Conservation (phyloP, 2,113 vertebrate species). For the Entomyzon cyanotis region DNA sequence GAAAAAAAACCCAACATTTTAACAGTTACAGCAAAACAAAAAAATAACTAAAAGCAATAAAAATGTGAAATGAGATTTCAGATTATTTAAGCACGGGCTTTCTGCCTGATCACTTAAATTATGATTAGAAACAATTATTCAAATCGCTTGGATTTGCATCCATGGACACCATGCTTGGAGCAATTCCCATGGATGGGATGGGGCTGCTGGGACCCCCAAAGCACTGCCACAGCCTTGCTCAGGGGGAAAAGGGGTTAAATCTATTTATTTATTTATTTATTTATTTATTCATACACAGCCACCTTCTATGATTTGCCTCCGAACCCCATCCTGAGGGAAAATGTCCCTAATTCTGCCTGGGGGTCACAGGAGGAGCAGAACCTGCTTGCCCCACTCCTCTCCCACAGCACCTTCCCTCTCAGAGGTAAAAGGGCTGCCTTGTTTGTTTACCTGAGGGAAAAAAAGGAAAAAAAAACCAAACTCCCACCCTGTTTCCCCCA, state of each 20-base stretch:
- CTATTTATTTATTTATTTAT: neutral
- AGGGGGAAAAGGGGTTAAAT: neutral
- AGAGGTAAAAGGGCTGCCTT: neutral
- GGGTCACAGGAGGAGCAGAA: neutral
- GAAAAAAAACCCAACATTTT: neutral
- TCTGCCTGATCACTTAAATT: neutral
- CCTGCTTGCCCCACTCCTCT: rapidly evolving
- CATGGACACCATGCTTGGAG: rapidly evolving
- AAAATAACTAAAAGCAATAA: neutral
- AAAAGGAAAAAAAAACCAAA: rapidly evolving
- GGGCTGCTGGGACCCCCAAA: neutral
- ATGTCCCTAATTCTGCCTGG: neutral
- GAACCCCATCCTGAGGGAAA: neutral
- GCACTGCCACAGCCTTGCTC: neutral
- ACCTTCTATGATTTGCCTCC: neutral
- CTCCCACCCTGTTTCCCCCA: neutral
- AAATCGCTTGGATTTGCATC: neutral
- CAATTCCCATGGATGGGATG: rapidly evolving
- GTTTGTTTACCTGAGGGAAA: neutral
- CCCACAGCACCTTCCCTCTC: neutral
- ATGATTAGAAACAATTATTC: neutral
- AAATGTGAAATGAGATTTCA: neutral
- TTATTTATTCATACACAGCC: neutral
- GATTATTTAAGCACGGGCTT: neutral
- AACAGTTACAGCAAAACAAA: slow-evolving; percentile 4